These are phyloP conservation scores for Drosophila orosa DNA, from an alignment of 1,140 invertebrate species.

Conservation along the genomic window DNA sequence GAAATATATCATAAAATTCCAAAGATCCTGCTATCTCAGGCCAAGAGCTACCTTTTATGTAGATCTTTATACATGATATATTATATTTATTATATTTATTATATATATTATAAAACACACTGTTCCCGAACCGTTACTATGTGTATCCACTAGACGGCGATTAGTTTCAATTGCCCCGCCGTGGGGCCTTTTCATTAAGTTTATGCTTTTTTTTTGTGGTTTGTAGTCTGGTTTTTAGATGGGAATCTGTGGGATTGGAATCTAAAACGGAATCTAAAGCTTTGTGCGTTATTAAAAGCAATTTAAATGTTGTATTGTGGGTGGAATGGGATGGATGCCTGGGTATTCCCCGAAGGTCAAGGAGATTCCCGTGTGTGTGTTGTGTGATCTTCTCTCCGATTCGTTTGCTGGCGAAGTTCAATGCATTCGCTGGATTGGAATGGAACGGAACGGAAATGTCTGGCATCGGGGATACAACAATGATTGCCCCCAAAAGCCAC, in stretches of 20 bases:
- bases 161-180: slow-evolving; percentile 75
- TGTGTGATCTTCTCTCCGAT: no score
- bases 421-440: slow-evolving; percentile 30
- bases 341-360: slow-evolving; percentile 35
- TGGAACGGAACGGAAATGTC: slow-evolving; percentile 59
- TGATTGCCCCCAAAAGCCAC: slow-evolving; percentile 9
- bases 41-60: neutral
- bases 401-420: slow-evolving; percentile 20
- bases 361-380: slow-evolving; percentile 19
- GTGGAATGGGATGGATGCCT: neutral
- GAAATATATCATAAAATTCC: neutral
- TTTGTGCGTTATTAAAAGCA: slow-evolving; percentile 31
- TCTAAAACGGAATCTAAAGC: slow-evolving; percentile 9
- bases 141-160: slow-evolving; percentile 46
- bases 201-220: slow-evolving; percentile 12
- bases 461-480: slow-evolving; percentile 54
- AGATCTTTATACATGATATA: no score
- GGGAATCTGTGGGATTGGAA: neutral
- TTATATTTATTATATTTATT: neutral
- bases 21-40: neutral
- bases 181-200: slow-evolving; percentile 57
- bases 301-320: slow-evolving; percentile 5
- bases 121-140: slow-evolving; percentile 14
- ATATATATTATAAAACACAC: slow-evolving; percentile 4
- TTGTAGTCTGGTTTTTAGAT: slow-evolving; percentile 3